Conservation (phyloP, 1,140 invertebrate species). For the Trissolcus basalis region DNA sequence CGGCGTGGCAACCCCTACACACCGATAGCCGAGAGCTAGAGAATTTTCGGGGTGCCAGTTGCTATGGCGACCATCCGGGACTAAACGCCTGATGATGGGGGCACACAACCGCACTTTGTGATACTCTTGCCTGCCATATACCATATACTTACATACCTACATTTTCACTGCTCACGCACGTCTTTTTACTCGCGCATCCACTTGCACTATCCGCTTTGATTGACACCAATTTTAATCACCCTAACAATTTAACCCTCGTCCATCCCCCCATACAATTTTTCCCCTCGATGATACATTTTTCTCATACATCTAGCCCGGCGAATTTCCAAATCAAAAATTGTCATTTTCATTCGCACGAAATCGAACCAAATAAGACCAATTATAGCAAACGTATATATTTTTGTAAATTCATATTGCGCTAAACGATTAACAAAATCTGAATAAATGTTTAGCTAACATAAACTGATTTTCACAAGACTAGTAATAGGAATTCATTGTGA, state of each 20-base stretch:
- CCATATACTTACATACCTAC: constrained; percentile 39
- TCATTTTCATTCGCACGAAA: too few species aligned
- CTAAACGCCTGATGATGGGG: constrained; percentile 64
- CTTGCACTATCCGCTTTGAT: not conserved
- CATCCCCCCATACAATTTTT: too few species aligned
- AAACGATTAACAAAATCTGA: too few species aligned
- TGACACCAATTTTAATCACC: not conserved
- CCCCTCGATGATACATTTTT: too few species aligned
- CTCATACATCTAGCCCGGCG: too few species aligned
- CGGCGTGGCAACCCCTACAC: constrained; percentile 47
- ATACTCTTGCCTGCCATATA: constrained; percentile 54
- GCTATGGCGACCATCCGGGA: constrained; percentile 72
- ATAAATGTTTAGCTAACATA: too few species aligned
- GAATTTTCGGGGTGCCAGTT: constrained; percentile 72
- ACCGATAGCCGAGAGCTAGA: constrained; percentile 54
- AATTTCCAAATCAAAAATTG: too few species aligned
- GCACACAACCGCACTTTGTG: constrained; percentile 54
- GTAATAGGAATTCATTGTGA: not conserved
- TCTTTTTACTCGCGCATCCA: not conserved
- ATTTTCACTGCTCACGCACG: constrained; percentile 20
- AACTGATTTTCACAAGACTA: too few species aligned
- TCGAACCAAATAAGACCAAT: too few species aligned
- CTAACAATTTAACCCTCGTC: not conserved
- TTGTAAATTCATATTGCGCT: too few species aligned
- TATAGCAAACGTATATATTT: too few species aligned